Base-by-base conservation (phyloP, 1,140 invertebrate genomes). In the Spodoptera frugiperda region DNA sequence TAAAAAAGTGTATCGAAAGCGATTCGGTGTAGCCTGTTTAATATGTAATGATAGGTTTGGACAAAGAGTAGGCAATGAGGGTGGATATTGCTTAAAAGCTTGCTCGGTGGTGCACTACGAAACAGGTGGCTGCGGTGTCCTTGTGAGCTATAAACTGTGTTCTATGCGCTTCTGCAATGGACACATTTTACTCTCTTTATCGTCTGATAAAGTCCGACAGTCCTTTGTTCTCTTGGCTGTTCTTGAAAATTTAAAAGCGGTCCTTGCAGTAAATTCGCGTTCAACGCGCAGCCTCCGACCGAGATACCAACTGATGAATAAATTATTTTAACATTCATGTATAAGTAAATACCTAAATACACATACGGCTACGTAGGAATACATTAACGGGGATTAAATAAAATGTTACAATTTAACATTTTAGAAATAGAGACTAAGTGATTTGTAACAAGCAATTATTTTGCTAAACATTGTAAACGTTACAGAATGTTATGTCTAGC, bases 101-200 rank as follows among this genome's bases (percentile, higher is more conserved):
- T 53, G 55, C 49, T n/a, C 17, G 8, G 59, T 71, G 57, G 11
- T 67, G 46, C 75, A 76, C 51, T 74, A 61, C 54, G 74, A 79
- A 82, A 79, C 87, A 88, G 88, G 84, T 89, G 84, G 80, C 77
- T 80, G 80, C 78, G 84, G 82, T 84, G 82, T 82, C 77, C 78
- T 78, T 76, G 79, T 77, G 51, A 78, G 74, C 81, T 76, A 84
- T 85, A 89, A 87, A 89, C 77, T 82, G 74, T 82, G 77, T 80
- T 85, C 80, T 76, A 83, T 85, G 86, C 84, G 84, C 82, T 78
- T 59, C 80, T 89, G 89, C 85, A 87, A 73, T 79, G 77, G 86
- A 89, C 88, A 91, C 85, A 89, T 88, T 91, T 89, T 89, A 87
- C 88, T 85, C 84, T 87, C 87, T 91, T 89, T 89, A 88, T 83